Base-by-base conservation (phyloP, 1,140 invertebrate species). In the Neelides sp. region DNA sequence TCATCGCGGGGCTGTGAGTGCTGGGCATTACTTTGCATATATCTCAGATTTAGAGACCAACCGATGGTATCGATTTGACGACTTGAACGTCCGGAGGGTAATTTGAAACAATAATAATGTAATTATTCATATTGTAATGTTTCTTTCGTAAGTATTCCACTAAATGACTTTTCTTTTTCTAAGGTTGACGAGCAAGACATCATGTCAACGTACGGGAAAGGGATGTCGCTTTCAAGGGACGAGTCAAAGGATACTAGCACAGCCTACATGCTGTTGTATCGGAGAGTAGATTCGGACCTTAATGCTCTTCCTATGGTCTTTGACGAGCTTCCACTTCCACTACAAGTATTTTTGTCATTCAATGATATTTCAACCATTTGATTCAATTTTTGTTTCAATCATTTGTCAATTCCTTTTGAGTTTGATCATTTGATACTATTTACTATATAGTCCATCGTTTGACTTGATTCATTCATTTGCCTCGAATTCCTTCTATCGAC, bases 1-100 rank as follows among this genome's bases (percentile, higher is more conserved):
- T 45, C 90, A 94, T 69, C 87, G 85, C 27, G 90, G 90, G 5
- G 88, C 82, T 70, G 86, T 88, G 0, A 83, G 82, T 37, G 87
- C 87, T 24, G 90, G 90, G 1, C 90, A 94, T 69, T 94, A 94
- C 68, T 94, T 89, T 67, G 88, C 86, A 17, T 92, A 92, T 60
- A 89, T 93, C 36, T 91, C 89, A 74, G 88, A 90, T 64, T 85
- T 88, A 41, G 69, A 74, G 36, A 82, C 74, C 27, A 70, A 75
- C 15, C 71, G 79, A 54, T 90, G 86, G 86, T 79, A 78, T 62
- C 83, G 83, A 63, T 89, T 85, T 63, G 87, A 89, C 65, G 86
- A 89, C 68, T 79, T 84, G 65, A 76, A 69, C 60, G 81, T 84
- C 15, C 72, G 69, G 19, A 65, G 71, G 61, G 78, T 81, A 66